phyloP scores from a whole-genome alignment of 2,113 vertebrate genomes.

The Halcyon malimbica region DNA sequence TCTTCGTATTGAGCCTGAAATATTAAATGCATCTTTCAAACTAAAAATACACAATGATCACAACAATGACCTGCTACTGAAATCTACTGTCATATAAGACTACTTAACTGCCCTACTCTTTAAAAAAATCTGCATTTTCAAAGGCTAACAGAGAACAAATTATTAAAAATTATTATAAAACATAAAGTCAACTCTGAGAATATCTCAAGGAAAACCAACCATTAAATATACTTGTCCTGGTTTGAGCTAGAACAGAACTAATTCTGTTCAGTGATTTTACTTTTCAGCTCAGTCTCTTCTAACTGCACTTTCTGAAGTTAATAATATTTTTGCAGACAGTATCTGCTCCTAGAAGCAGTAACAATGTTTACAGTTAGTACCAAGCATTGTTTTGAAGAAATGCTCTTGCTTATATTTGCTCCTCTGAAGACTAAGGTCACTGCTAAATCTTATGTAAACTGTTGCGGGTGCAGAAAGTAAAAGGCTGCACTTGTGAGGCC shows the following conservation, averaged over 20 bases:
- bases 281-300: neutral
- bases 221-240: neutral
- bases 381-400: neutral
- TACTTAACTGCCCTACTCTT: neutral
- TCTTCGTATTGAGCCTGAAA: constrained; percentile 77
- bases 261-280: neutral
- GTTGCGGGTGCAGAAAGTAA: neutral
- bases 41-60: neutral
- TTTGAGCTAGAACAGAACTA: neutral
- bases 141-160: neutral
- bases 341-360: neutral
- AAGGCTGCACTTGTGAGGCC: neutral
- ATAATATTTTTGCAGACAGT: neutral
- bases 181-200: neutral
- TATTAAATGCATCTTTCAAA: neutral
- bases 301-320: no score
- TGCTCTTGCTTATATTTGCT: neutral
- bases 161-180: neutral
- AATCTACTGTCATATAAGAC: neutral
- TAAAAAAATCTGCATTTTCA: neutral
- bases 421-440: neutral
- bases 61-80: neutral
- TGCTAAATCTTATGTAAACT: neutral
- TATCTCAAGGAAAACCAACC: neutral
- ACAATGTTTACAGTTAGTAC: neutral